Conservation (phyloP, 2,888 invertebrate species). For the Cephus rjabovi region DNA sequence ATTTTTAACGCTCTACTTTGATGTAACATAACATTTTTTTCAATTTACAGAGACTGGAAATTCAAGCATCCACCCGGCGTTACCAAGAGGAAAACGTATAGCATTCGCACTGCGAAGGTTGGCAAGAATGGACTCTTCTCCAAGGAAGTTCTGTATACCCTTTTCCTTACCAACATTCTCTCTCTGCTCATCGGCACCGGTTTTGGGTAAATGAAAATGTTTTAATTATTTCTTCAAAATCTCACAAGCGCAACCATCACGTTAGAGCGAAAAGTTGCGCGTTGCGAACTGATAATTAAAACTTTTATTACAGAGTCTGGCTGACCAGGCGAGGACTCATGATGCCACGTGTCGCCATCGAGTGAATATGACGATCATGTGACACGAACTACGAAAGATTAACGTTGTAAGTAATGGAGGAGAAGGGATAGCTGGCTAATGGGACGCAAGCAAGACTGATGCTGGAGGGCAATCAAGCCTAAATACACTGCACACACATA, state of each 20-base stretch:
- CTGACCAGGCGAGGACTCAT: constrained; percentile 70
- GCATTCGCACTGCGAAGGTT: constrained; percentile 80
- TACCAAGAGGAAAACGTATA: constrained; percentile 71
- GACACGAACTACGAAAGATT: neutral
- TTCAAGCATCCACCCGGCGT: constrained; percentile 79
- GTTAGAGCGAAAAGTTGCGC: neutral
- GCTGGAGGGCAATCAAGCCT: constrained; percentile 48
- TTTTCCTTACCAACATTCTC: constrained; percentile 90
- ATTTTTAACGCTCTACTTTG: neutral
- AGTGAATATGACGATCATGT: constrained; percentile 41
- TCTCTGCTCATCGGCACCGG: constrained; percentile 92
- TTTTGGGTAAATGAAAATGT: constrained; percentile 77
- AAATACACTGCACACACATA: constrained; percentile 37
- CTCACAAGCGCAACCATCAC: neutral
- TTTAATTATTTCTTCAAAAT: neutral
- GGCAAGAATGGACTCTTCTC: constrained; percentile 87
- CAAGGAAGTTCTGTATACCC: constrained; percentile 88
- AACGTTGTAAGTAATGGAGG: neutral
- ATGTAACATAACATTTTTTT: neutral
- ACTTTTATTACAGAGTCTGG: constrained; percentile 74
- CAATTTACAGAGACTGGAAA: constrained; percentile 80
- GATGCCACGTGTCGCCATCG: constrained; percentile 57
- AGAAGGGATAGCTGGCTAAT: constrained; percentile 23
- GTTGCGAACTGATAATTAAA: neutral
- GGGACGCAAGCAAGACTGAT: constrained; percentile 56